A percentile compares a stretch with the other conserved stretches of the same genome.
These are phyloP conservation scores for Yponomeuta sedellus DNA, from an alignment of 2,888 invertebrate species.

Conservation along the genomic window DNA sequence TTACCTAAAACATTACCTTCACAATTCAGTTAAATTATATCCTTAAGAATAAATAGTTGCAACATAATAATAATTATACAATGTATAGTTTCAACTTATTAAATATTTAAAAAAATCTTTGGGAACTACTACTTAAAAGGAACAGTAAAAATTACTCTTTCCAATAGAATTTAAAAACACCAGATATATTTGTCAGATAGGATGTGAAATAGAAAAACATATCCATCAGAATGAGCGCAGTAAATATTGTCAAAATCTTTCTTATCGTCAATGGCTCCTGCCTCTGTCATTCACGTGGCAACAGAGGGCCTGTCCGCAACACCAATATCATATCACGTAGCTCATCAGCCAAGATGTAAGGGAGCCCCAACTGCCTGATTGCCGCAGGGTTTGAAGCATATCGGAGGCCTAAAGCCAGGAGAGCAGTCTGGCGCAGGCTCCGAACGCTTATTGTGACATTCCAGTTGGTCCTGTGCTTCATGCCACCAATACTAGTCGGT, in stretches of 20 bases:
- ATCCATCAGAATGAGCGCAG: no score
- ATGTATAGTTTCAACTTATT: no score
- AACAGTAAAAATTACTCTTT: no score
- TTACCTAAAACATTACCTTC: no score
- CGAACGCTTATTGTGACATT: constrained; percentile 72
- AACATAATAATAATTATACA: neutral
- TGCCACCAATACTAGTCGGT: constrained; percentile 42
- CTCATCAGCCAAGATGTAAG: constrained; percentile 52
- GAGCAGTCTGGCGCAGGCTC: constrained; percentile 56
- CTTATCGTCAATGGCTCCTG: no score
- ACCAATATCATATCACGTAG: constrained; percentile 34
- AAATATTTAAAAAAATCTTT: no score
- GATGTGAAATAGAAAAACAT: no score
- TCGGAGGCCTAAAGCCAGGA: constrained; percentile 56
- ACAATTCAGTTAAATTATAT: no score
- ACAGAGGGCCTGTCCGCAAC: constrained; percentile 20
- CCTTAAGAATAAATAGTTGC: neutral
- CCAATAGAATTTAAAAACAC: neutral
- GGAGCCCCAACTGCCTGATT: constrained; percentile 55
- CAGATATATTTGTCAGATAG: neutral
- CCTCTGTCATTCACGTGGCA: neutral
- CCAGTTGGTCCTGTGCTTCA: constrained; percentile 56
- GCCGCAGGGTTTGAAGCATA: constrained; percentile 30
- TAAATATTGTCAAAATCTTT: no score
- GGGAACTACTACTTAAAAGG: no score